Base-by-base conservation (phyloP, 2,888 invertebrate species). In the Agrenia bidenticulata region DNA sequence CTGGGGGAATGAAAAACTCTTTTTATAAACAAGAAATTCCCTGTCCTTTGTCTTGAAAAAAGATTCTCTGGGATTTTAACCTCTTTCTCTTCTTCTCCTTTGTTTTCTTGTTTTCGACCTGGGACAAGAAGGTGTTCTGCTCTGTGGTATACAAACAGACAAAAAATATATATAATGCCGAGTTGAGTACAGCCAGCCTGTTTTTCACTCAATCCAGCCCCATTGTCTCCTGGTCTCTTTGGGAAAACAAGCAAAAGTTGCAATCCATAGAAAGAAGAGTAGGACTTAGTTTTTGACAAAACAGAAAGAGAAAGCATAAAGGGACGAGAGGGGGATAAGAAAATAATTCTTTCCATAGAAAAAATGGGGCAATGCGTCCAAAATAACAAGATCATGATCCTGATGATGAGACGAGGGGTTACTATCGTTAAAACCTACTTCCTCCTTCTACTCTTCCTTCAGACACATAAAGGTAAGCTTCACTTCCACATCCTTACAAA, bases 401-500 rank as follows among this genome's bases (percentile, higher is more conserved):
- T 56, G 49, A 64, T 64, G 60, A 60, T 53, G 55, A 50, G 64
- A 42, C 55, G 60, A 49, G 55, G 60, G 37, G 45, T 54, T 42
- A 42, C 64, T 42, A 27, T 63, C 58, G 64, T 72, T 57, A 72
- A 69, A 58, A 59, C 67, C 27, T 72, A 69, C 55, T 67, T 72
- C 42, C 63, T 72, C 19, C 56, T 65, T 41, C 64, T 69, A 32
- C 69, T 72, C 37, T 61, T 72, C 39, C 62, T 72, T 11, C 69
- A 69, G 32, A 61, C 63, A 9, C 64, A 72, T 51, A 66, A 63
- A 64, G 72, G 72, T 72, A 66, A 65, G 67, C 17, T 11, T 45
- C 32, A 32, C 11, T 19, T 45, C 5, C 5, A 15, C n/a, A 17
- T 45, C n/a, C 19, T 45, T 45, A n/a, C n/a, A n/a, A n/a, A n/a